A percentile compares a stretch with the other conserved stretches of the same genome.
These are phyloP conservation scores for Chrysolina haemoptera DNA, from an alignment of 2,888 invertebrate species.

Conservation along the genomic window DNA sequence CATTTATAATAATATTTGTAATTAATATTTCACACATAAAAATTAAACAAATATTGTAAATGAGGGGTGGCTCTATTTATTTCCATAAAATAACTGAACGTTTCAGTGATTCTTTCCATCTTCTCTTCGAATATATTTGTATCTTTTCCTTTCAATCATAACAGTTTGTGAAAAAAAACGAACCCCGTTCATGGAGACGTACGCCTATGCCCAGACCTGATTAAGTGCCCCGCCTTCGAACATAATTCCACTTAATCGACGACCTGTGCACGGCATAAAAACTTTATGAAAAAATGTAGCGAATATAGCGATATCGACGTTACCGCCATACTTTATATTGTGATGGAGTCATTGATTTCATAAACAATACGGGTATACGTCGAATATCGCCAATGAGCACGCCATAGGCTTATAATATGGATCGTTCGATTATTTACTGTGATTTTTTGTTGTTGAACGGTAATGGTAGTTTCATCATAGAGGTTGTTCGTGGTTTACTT, in stretches of 20 bases:
- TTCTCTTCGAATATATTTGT: no score
- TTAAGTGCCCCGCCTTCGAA: not conserved
- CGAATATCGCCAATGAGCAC: not conserved
- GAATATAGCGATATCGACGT: not conserved
- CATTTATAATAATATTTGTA: no score
- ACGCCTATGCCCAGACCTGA: no score
- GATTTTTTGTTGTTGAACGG: not conserved
- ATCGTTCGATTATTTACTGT: not conserved
- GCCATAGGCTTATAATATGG: slow-evolving; percentile 1
- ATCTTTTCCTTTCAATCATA: no score
- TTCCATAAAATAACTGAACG: no score
- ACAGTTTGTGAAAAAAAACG: no score
- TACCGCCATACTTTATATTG: slow-evolving; percentile 3
- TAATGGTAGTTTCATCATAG: not conserved
- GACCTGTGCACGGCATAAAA: not conserved
- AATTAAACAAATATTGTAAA: no score
- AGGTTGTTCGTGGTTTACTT: not conserved
- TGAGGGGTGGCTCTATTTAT: no score
- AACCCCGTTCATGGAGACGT: no score
- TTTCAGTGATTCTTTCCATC: no score
- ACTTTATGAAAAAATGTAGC: slow-evolving; percentile 4
- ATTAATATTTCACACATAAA: no score
- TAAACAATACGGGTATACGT: not conserved
- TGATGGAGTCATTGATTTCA: slow-evolving; percentile 6
- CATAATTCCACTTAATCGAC: not conserved